Evolutionary conservation across 2,888 invertebrate genomes (phyloP), one percentile per base, ranked within the genome.

Genomic region (Acronicta alni): DNA sequence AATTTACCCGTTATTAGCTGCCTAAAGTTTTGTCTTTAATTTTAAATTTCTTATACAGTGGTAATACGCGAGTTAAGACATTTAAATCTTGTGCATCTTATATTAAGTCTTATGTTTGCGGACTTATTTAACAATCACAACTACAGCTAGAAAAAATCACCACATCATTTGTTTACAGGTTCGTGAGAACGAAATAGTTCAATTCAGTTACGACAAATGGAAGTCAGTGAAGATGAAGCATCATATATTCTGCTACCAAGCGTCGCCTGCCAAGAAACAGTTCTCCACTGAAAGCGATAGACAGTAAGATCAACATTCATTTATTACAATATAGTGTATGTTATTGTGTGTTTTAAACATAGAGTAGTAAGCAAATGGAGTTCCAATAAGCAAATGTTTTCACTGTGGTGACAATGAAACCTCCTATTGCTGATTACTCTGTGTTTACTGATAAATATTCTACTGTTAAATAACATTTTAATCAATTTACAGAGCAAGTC

Each of bases 201-300:
- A 97, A 74, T 98, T 98, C 84, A 96, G 97, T 2, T 98, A 97
- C 77, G 97, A 97, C 67, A 96, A 96, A 85, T 98, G 98, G 97
- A 96, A 97, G 81, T 96, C 97, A 6, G 97, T 97, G 0, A 96
- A 96, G 84, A 96, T 98, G 96, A 97, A 98, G 95, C 98, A 98
- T 88, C 97, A 98, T 81, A 97, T 98, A 68, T 97, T 98, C 86
- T 98, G 98, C 82, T 98, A 98, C 84, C 97, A 98, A 87, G 97
- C 97, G 0, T 97, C 97, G 1, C 97, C 98, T 0, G 96, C 97
- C 2, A 96, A 97, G 86, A 96, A 97, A 76, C 96, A 97, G 81
- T 97, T 97, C 81, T 97, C 97, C 0, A 96, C 97, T 53, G 97
- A 97, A 80, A 96, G 96, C 54, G 97, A 97, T 67, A 96, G 88